Evolutionary conservation across 2,113 vertebrate genomes (phyloP), one percentile per base, ranked within the genome.

Genomic region (Cyanoramphus novaezelandiae): DNA sequence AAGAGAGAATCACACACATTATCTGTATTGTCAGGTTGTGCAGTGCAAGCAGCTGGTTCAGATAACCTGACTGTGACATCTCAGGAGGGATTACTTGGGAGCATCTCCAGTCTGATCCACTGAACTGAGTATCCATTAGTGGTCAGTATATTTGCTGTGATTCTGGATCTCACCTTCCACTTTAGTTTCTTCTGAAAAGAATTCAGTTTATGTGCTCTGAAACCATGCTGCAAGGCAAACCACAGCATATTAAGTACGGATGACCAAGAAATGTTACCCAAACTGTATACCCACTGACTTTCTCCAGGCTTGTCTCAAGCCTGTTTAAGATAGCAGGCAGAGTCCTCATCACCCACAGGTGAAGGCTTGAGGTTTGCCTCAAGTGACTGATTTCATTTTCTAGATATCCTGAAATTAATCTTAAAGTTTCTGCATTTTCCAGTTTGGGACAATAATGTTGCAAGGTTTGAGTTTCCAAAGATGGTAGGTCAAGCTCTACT

Each of bases 251-350:
- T 75, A 33, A n/a, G n/a, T 11, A 83, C 15, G 24, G 33, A 69
- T 92, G 83, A 68, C 68, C 57, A 79, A 67, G 50, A 91, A 91
- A 76, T 89, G 29, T 68, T 86, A 89, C 92, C 83, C 52, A 55
- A 39, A 13, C 29, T 52, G 18, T 47, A 64, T 41, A 31, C 23
- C 29, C 68, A 80, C 71, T 47, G 59, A 59, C n/a, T 90, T 82
- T 87, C 79, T 85, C 68, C 85, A 63, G 71, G 13, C 49, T 46
- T 89, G n/a, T 59, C 63, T 90, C 82, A 86, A 10, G 67, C 24
- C 68, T 78, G 33, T n/a, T 81, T 6, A 3, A 24, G 18, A 4
- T 35, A 35, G 41, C 53, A 82, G 65, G 55, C 12, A 24, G 6
- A 90, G 28, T 79, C 78, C 62, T 65, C 75, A 1, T 2, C 17